A percentile compares a stretch with the other conserved stretches of the same genome.
Evolutionary conservation across 2,797 vertebrate species (phyloP).

Genomic region (Bufotes viridis): DNA sequence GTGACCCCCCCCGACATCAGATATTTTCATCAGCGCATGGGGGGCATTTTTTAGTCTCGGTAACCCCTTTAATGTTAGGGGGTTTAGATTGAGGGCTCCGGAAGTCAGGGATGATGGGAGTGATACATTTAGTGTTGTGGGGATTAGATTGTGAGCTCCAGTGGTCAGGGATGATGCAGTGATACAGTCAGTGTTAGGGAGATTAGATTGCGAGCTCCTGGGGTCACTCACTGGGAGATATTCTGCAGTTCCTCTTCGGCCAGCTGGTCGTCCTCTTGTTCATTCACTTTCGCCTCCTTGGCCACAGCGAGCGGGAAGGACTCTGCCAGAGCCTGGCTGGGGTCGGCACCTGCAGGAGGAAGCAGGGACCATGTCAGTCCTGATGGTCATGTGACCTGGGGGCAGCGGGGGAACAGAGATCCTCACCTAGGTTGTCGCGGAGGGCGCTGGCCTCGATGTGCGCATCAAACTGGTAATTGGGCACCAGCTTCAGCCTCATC

Average conservation of each 20-base stretch:
- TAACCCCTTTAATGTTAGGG: no score
- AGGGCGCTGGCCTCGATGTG: constrained; percentile 92
- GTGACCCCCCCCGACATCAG: no score
- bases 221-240: constrained; percentile 77
- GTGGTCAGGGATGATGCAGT: neutral
- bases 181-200: neutral
- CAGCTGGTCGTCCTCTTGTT: constrained; percentile 92
- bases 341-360: constrained; percentile 78
- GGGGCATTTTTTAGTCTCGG: no score
- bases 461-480: constrained; percentile 87
- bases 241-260: constrained; percentile 88
- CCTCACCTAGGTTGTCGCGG: constrained; percentile 92
- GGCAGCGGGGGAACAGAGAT: no score
- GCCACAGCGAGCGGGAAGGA: constrained; percentile 87
- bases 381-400: no score
- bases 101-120: neutral
- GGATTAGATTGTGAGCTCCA: neutral
- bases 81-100: neutral
- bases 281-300: constrained; percentile 95
- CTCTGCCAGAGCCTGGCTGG: constrained; percentile 80
- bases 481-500: constrained; percentile 95
- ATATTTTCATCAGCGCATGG: no score
- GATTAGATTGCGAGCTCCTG: neutral
- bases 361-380: neutral
- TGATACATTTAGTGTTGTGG: neutral